These are phyloP conservation scores for Thymelicus acteon DNA, from an alignment of 2,888 invertebrate species.

Conservation along the genomic window DNA sequence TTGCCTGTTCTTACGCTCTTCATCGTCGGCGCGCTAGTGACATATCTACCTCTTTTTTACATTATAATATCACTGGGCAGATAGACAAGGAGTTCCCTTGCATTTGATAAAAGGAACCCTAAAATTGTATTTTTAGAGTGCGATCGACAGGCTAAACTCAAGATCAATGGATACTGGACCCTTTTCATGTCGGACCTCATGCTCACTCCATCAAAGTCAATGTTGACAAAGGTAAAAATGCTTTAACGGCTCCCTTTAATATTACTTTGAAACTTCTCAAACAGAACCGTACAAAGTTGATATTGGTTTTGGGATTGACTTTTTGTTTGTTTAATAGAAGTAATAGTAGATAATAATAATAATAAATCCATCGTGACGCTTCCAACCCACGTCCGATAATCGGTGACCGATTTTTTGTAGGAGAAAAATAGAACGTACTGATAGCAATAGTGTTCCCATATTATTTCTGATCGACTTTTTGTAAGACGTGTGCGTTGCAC, in stretches of 20 bases:
- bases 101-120: not conserved
- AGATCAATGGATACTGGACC: constrained; percentile 28
- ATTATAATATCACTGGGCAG: too few relatives aligned
- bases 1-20: too few relatives aligned
- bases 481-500: too few relatives aligned
- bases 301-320: not conserved
- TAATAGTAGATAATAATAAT: not conserved
- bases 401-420: too few relatives aligned
- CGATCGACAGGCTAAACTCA: constrained; percentile 22
- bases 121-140: constrained; percentile 10
- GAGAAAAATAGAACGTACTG: too few relatives aligned
- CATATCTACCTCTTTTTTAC: too few relatives aligned
- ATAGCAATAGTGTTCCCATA: too few relatives aligned
- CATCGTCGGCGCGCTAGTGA: too few relatives aligned
- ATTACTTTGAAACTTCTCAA: constrained; percentile 4
- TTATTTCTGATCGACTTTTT: too few relatives aligned
- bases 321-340: constrained; percentile 1
- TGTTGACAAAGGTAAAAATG: constrained; percentile 36
- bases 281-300: constrained; percentile 2
- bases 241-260: constrained; percentile 4
- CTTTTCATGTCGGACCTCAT: constrained; percentile 29
- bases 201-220: constrained; percentile 31
- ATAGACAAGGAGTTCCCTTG: too few relatives aligned
- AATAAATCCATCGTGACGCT: not conserved
- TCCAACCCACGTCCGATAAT: too few relatives aligned